Conservation (phyloP, 92 coral and sea anemone species). For the Nematostella vectensis region DNA sequence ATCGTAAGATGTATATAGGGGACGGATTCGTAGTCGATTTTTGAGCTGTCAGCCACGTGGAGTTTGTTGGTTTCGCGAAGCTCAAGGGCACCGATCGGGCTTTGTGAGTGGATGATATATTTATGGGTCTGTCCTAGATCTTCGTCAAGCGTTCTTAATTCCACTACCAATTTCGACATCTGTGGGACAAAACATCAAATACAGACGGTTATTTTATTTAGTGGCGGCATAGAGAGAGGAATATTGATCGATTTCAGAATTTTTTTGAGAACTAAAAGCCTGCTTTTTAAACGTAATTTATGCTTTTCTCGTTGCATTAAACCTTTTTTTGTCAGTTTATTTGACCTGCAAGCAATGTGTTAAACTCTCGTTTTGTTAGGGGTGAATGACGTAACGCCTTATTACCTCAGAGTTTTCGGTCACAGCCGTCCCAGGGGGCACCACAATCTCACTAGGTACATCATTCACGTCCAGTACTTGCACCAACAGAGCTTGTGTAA, state of each 20-base stretch:
- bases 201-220: no score
- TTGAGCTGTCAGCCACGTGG: slow-evolving; percentile 34
- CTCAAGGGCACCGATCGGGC: slow-evolving; percentile 34
- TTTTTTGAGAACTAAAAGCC: no score
- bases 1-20: slow-evolving; percentile 42
- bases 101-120: slow-evolving; percentile 46
- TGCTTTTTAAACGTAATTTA: no score
- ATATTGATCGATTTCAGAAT: no score
- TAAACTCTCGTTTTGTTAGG: no score
- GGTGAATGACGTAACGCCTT: no score
- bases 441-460: slow-evolving; percentile 27
- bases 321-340: no score
- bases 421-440: slow-evolving; percentile 38
- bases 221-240: no score
- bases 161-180: slow-evolving; percentile 39
- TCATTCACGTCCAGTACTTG: slow-evolving; percentile 51
- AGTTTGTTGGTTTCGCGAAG: slow-evolving; percentile 28
- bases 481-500: slow-evolving; percentile 36
- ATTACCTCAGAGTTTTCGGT: slow-evolving; percentile 52
- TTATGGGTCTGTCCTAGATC: slow-evolving; percentile 49
- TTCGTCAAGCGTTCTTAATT: slow-evolving; percentile 46
- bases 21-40: slow-evolving; percentile 37
- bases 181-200: slow-evolving; percentile 6
- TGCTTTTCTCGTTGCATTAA: no score
- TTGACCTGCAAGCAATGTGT: no score